A percentile compares a stretch with the other conserved stretches of the same genome.
phyloP scores from a whole-genome alignment of 2,888 invertebrate genomes.

The Pristionchus japonicus region DNA sequence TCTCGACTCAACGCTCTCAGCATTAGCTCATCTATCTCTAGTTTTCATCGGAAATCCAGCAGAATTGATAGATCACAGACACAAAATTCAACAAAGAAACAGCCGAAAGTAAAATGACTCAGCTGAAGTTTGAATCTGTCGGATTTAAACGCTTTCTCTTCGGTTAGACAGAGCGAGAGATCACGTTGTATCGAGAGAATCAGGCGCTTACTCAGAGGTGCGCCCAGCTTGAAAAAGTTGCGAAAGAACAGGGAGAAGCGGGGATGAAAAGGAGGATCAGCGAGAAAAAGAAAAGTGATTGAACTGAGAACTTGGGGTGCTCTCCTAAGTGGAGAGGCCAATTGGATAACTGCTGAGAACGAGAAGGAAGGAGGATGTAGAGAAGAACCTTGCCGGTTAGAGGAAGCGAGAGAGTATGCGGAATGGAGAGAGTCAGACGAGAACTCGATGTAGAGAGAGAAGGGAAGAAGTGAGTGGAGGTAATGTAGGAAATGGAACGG shows the following conservation, averaged over 20 bases:
- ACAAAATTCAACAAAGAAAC: neutral
- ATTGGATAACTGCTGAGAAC: slow-evolving; percentile 12
- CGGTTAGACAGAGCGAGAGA: neutral
- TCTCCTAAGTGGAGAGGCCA: neutral
- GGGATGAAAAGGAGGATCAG: neutral
- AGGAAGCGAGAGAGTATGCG: no score
- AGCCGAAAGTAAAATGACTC: neutral
- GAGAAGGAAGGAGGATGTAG: neutral
- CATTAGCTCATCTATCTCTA: neutral
- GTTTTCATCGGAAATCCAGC: neutral
- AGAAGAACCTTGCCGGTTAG: no score
- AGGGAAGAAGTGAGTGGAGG: neutral
- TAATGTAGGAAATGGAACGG: slow-evolving; percentile 34
- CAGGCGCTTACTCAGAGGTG: neutral
- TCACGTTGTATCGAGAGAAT: neutral
- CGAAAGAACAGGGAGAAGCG: neutral
- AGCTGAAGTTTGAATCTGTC: neutral
- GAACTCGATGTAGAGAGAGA: neutral
- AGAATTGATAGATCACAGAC: neutral
- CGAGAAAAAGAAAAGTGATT: neutral
- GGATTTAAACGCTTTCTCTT: neutral
- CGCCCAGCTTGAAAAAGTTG: neutral
- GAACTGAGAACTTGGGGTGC: slow-evolving; percentile 12
- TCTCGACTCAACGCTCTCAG: neutral
- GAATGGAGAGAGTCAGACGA: neutral